Conservation (phyloP, 2,797 vertebrate genomes). For the Pantherophis vulpinus region DNA sequence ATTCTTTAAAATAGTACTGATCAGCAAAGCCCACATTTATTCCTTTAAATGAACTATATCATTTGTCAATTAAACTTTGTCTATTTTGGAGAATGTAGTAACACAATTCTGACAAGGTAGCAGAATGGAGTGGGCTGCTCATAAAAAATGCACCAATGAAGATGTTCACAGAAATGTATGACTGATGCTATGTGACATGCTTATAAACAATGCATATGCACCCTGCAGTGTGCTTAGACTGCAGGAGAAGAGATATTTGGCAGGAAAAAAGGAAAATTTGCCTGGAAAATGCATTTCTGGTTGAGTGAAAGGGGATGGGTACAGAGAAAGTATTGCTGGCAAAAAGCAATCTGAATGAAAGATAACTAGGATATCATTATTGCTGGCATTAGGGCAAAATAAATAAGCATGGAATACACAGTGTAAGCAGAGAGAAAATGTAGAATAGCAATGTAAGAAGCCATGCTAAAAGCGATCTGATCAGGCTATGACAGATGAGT, state of each 20-base stretch:
- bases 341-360: background rate
- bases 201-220: background rate
- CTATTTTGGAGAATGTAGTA: background rate
- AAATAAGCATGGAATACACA: background rate
- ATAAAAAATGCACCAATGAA: background rate
- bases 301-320: background rate
- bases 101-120: background rate
- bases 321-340: conserved; percentile 30
- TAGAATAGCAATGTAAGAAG: background rate
- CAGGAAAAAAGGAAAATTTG: background rate
- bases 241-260: background rate
- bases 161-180: background rate
- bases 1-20: conserved; percentile 2
- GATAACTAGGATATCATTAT: background rate
- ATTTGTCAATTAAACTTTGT: conserved; percentile 28
- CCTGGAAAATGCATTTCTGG: background rate
- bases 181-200: conserved; percentile 4
- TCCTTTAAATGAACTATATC: background rate
- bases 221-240: background rate
- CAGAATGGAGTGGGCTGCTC: background rate
- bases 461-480: background rate
- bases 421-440: background rate
- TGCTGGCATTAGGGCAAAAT: conserved; percentile 3
- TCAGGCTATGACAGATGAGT: background rate
- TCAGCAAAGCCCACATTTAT: background rate